Base-by-base conservation (phyloP, 2,113 vertebrate genomes). In the Abramis brama region DNA sequence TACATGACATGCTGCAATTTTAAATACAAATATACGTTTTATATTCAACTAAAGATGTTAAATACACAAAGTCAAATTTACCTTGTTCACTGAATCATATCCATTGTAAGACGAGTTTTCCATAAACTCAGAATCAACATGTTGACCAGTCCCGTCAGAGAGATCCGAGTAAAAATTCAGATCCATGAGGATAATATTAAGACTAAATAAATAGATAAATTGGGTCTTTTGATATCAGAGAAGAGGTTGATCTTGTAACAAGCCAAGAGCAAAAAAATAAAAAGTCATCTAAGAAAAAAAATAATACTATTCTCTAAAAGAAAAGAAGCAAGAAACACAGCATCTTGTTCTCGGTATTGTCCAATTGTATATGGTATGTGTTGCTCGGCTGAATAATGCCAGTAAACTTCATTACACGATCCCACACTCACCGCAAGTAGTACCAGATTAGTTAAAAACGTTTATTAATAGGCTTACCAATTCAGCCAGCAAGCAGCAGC, bases 91-190 rank as follows among this genome's bases (percentile, higher is more conserved):
- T 0, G 92, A 74, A 90, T 95, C 94, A 89, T 94, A 95, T 78
- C 94, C 94, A 87, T 93, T 95, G 90, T 95, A 95, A 2, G 94
- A 86, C 86, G 94, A 94, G 57, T 93, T 90, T 9, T 95, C 94
- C 91, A 95, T 80, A 77, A 95, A 95, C 90, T 94, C 92, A 27
- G 93, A 91, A 33, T 94, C 93, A 2, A 90, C 93, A 57, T 92
- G 92, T 82, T 91, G 94, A 43, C 92, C 93, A 82, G 92, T 91
- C 19, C 92, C 92, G 60, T 94, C 95, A 62, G 94, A 93, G 68
- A 95, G 90, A 90, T 95, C 94, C n/a, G 95, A 93, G 88, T 95
- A 95, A 90, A 95, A 95, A 93, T 94, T 94, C 79, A 95, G 92
- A 90, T 95, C 95, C 95, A 95, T 95, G 68, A 59, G n/a, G 77